phyloP scores from a whole-genome alignment of 2,797 vertebrate genomes.

The Pseudocheirus occidentalis region DNA sequence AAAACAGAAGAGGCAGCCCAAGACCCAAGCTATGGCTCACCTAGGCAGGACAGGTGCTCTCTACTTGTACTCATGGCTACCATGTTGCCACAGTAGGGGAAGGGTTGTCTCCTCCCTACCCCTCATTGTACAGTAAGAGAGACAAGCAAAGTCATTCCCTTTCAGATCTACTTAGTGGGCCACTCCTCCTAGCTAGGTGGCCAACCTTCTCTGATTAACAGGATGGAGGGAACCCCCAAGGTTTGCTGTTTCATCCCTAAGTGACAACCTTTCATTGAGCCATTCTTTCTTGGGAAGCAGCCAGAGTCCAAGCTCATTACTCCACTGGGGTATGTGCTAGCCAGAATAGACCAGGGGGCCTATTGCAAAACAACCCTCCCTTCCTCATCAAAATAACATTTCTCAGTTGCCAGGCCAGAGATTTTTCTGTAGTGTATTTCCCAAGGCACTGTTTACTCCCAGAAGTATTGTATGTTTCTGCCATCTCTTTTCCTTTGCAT shows the following conservation, averaged over 20 bases:
- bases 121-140: neutral
- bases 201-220: neutral
- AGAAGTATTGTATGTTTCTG: conserved; percentile 29
- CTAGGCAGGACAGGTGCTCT: neutral
- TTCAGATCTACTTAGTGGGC: neutral
- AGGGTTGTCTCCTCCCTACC: neutral
- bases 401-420: conserved; percentile 31
- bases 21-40: neutral
- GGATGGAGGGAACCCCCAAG: neutral
- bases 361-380: neutral
- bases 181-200: neutral
- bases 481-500: conserved; percentile 38
- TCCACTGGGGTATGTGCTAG: neutral
- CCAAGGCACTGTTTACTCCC: conserved; percentile 40
- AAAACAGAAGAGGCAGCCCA: neutral
- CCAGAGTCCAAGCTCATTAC: neutral
- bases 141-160: neutral
- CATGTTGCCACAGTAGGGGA: neutral
- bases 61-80: neutral
- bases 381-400: neutral
- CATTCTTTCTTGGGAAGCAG: neutral
- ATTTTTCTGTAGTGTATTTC: conserved; percentile 51
- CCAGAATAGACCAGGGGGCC: neutral
- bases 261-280: neutral
- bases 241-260: neutral